Evolutionary conservation across 2,113 vertebrate species (phyloP), one percentile per base, ranked within the genome.

Genomic region (Corvus hawaiiensis): DNA sequence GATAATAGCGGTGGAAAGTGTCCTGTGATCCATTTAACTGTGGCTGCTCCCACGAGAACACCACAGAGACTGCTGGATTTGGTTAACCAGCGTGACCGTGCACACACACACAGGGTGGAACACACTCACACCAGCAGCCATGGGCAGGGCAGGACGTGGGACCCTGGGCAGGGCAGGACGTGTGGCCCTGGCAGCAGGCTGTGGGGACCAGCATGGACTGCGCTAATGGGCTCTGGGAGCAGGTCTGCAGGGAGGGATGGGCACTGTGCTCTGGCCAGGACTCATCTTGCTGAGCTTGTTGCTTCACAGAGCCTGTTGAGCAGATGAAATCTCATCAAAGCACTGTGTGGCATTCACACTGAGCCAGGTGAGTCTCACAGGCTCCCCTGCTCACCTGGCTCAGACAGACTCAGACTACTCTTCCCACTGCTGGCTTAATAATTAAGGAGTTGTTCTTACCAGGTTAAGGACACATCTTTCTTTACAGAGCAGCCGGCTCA

Each of bases 21-120:
- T 87, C 95, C 85, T 83, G 87, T 91, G 95, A 96, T 95, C 93
- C 95, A 93, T 95, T 93, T 96, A 96, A 91, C 94, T 87, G 73
- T 63, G 72, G 58, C 93, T 92, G 96, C 89, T 96, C 96, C 87
- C 87, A 11, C 0, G 75, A 83, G 96, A 69, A 12, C 75, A 39
- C 28, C n/a, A 11, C 54, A 15, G 84, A 69, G 33, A 30, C 77
- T 11, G 18, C 73, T 39, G 89, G 84, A 27, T 82, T 78, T 55
- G 84, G 84, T 30, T 58, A 73, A 56, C 16, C 84, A 62, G 92
- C 75, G 7, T 0, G 66, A 10, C 58, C 2, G 0, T 2, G 56
- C 23, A 7, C 23, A 7, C 61, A 35, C 2, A 4, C 48, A 21
- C 27, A 0, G 2, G 26, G 77, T 51, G 41, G 61, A 28, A 79